Evolutionary conservation across 2,113 vertebrate species (phyloP), one percentile per base, ranked within the genome.

Genomic region (Otis tarda): DNA sequence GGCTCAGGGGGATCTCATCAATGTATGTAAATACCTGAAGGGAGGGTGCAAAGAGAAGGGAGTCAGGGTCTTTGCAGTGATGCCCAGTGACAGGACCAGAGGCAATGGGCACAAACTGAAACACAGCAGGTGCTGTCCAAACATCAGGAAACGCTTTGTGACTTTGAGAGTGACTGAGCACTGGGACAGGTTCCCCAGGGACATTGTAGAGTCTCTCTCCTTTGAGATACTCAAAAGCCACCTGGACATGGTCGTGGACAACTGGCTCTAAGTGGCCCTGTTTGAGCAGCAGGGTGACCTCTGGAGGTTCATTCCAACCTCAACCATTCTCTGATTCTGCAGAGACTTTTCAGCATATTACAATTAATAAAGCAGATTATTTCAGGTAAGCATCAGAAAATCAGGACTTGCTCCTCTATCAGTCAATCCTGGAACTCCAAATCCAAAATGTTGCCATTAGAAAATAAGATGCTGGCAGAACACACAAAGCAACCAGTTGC

Each of bases 11-110:
- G 15, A 67, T 49, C 47, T 13, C 24, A 37, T 16, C 24, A 37
- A 4, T 11, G 12, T 53, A 6, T 16, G 11, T 12, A 67, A 70
- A 80, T 13, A 59, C 9, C 31, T 55, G n/a, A 49, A 59, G 27
- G 6, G 5, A 81, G 4, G 3, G 2, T 49, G 10, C 22, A 39
- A 1, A 64, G 25, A 60, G 1, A 43, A 43, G 14, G 1, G 24
- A 73, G 28, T 3, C 30, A 87, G 23, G 22, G 17, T 22, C 65
- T 60, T 55, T 12, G 4, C 23, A 39, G 39, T 18, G 8, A 45
- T 50, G 31, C 19, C 14, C 83, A 52, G 22, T 12, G 23, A 73
- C 64, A 64, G 16, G 15, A 59, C 10, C 27, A 57, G 37, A 57
- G 9, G n/a, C 30, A 59, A 37, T 0, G 17, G 21, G 16, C 43